phyloP scores from a whole-genome alignment of 2,113 vertebrate species.

The Eudyptes chrysolophus region DNA sequence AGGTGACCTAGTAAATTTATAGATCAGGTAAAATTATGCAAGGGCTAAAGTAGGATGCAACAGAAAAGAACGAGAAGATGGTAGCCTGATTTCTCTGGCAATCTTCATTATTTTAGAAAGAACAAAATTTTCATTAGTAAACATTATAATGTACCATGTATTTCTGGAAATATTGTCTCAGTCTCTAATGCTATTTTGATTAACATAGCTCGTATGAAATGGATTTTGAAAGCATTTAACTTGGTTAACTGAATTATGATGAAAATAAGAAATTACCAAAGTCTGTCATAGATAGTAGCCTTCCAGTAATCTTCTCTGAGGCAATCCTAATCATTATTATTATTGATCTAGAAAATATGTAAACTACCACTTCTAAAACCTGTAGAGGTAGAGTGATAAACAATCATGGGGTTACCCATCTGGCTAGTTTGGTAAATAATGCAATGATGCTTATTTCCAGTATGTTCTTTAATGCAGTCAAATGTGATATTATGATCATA shows the following conservation, averaged over 20 bases:
- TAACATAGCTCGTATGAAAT: neutral
- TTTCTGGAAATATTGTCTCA: neutral
- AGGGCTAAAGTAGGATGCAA: neutral
- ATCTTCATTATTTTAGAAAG: neutral
- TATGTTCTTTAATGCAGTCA: neutral
- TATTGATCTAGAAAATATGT: neutral
- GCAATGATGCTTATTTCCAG: neutral
- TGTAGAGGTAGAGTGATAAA: neutral
- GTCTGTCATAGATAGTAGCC: neutral
- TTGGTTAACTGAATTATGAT: neutral
- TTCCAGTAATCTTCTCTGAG: neutral
- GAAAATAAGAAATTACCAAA: neutral
- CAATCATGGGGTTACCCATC: neutral
- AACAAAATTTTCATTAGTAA: neutral
- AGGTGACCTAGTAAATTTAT: neutral
- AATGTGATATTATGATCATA: neutral
- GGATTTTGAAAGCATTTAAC: neutral
- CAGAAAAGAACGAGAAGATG: neutral
- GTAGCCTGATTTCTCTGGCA: neutral
- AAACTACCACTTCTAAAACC: neutral
- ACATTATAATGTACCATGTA: neutral
- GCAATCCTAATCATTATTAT: neutral
- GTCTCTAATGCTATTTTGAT: neutral
- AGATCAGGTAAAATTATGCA: neutral
- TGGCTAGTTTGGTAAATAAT: neutral